phyloP scores from a whole-genome alignment of 2,888 invertebrate species.

The Lysandra bellargus region DNA sequence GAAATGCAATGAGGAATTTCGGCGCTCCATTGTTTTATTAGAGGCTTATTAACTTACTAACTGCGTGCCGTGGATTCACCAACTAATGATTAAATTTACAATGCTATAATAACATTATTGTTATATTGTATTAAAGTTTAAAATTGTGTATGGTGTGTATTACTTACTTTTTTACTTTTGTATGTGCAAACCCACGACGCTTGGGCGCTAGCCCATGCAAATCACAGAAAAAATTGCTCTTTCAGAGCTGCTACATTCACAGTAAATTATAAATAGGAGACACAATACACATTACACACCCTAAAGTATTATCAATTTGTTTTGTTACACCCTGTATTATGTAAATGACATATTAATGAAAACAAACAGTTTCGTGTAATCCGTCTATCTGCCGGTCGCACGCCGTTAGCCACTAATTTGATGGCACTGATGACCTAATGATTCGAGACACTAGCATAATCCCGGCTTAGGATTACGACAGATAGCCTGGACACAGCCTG shows the following conservation, averaged over 20 bases:
- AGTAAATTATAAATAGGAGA: too few species aligned
- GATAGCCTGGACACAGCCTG: background rate
- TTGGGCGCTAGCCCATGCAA: too few species aligned
- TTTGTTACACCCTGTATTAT: background rate
- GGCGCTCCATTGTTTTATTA: conserved; percentile 23
- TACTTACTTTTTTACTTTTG: too few species aligned
- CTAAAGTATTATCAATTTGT: too few species aligned
- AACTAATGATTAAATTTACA: background rate
- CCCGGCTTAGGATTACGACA: conserved; percentile 29
- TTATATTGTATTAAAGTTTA: background rate
- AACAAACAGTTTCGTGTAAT: conserved; percentile 39
- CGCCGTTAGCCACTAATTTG: conserved; percentile 48
- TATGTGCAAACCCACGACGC: too few species aligned
- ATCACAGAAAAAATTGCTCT: too few species aligned
- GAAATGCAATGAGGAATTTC: conserved; percentile 30
- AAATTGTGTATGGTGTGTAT: background rate
- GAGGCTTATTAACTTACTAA: conserved; percentile 14
- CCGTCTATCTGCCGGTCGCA: conserved; percentile 50
- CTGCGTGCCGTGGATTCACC: background rate
- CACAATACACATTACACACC: too few species aligned
- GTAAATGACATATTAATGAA: conserved; percentile 26
- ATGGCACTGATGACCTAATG: conserved; percentile 43
- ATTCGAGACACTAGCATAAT: conserved; percentile 40
- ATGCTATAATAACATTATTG: background rate
- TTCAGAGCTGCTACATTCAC: too few species aligned